Conservation (phyloP, 2,113 vertebrate species). For the Oryzias woworae region DNA sequence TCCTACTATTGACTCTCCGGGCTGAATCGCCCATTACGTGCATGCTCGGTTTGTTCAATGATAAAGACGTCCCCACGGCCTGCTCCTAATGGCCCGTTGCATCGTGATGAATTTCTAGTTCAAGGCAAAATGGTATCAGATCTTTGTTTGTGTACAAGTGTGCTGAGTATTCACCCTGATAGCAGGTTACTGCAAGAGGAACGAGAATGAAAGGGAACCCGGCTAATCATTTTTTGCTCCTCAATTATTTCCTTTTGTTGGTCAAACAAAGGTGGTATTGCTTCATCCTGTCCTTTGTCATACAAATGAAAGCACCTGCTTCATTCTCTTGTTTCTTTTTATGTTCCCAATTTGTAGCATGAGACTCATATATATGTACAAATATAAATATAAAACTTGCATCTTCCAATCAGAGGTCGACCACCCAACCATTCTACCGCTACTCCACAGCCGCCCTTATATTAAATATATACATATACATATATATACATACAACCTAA, state of each 20-base stretch:
- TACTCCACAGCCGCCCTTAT: too few species aligned
- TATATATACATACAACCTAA: too few species aligned
- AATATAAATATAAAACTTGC: too few species aligned
- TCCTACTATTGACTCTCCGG: conserved; percentile 63
- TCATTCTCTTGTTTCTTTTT: conserved; percentile 28
- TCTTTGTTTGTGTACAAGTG: conserved; percentile 27
- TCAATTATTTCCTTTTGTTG: conserved; percentile 36
- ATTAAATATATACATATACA: too few species aligned
- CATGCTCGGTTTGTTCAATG: conserved; percentile 47
- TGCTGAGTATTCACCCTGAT: conserved; percentile 30
- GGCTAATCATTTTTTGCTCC: conserved; percentile 53
- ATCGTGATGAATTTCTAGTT: conserved; percentile 28
- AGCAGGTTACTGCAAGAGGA: conserved; percentile 18
- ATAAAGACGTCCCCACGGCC: conserved; percentile 17
- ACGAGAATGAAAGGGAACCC: conserved; percentile 34
- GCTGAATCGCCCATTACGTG: conserved; percentile 41
- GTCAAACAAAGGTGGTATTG: conserved; percentile 34
- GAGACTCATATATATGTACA: too few species aligned
- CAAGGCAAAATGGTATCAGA: conserved; percentile 31
- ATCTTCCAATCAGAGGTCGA: too few species aligned
- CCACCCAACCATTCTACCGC: too few species aligned
- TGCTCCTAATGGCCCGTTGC: conserved; percentile 29
- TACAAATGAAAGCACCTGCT: conserved; percentile 10
- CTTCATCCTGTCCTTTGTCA: conserved; percentile 1
- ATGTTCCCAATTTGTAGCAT: not conserved